These are phyloP conservation scores for Acanthopagrus latus DNA, from an alignment of 2,797 vertebrate genomes.

Conservation along the genomic window DNA sequence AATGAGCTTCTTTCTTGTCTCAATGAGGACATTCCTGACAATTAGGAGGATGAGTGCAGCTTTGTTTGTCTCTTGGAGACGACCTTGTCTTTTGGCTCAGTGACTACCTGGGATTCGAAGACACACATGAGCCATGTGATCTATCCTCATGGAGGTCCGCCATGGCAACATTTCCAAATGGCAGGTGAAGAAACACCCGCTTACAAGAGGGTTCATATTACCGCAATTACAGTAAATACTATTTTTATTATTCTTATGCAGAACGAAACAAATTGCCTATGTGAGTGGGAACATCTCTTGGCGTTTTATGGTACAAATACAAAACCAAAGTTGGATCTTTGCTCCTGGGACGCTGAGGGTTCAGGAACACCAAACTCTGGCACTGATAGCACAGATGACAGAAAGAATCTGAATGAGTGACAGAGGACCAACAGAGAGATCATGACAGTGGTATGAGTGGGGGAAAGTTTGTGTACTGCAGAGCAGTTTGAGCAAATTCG, in stretches of 20 bases:
- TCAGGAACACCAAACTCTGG: slow-evolving; percentile 41
- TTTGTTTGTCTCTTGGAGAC: slow-evolving; percentile 78
- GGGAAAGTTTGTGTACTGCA: slow-evolving; percentile 7
- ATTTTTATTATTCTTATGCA: slow-evolving; percentile 29
- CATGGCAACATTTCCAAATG: slow-evolving; percentile 18
- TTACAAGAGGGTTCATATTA: slow-evolving; percentile 16
- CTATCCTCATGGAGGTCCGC: slow-evolving; percentile 31
- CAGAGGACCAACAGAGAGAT: slow-evolving; percentile 17
- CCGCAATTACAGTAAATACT: slow-evolving; percentile 3
- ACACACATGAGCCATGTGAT: slow-evolving; percentile 59
- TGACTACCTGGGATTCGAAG: slow-evolving; percentile 74
- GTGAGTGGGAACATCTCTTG: slow-evolving; percentile 40
- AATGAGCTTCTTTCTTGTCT: slow-evolving; percentile 85
- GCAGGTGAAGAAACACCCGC: slow-evolving; percentile 44
- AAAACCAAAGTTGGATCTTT: slow-evolving; percentile 68
- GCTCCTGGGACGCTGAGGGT: slow-evolving; percentile 44
- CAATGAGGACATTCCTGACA: slow-evolving; percentile 83
- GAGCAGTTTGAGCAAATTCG: slow-evolving; percentile 7
- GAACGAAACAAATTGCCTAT: slow-evolving; percentile 36
- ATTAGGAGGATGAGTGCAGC: slow-evolving; percentile 81
- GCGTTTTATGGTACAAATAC: slow-evolving; percentile 64
- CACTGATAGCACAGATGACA: slow-evolving; percentile 20
- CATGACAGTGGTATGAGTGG: slow-evolving; percentile 36
- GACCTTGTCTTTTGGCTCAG: slow-evolving; percentile 76
- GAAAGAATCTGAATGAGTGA: slow-evolving; percentile 37